Percentiles rank a stretch among this genome's conserved stretches.
Conservation (phyloP, 2,888 invertebrate species). For the Drosophila planitibia region DNA sequence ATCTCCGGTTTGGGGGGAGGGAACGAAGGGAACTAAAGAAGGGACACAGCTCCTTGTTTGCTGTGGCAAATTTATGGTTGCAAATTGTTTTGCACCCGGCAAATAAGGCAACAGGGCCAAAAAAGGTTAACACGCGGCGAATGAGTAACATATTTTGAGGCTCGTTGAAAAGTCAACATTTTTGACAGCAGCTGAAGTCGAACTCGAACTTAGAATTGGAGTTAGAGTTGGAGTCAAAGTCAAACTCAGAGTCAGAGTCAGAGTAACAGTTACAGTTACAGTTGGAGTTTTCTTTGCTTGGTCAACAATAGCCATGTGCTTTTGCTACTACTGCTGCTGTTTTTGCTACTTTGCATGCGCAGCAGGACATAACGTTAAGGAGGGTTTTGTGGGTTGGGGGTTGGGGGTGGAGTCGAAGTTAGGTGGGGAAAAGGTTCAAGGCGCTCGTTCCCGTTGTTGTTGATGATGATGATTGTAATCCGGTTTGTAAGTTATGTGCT, state of each 20-base stretch:
- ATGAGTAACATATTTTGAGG: conserved; percentile 76
- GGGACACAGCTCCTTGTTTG: conserved; percentile 47
- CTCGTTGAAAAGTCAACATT: conserved; percentile 76
- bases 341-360: conserved; percentile 73
- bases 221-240: background rate
- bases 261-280: conserved; percentile 9
- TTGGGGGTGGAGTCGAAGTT: background rate
- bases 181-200: conserved; percentile 25
- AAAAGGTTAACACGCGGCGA: conserved; percentile 73
- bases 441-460: conserved; percentile 54
- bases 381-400: background rate
- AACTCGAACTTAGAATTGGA: background rate
- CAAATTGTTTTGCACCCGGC: conserved; percentile 81
- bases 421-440: conserved; percentile 54
- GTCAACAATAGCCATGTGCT: conserved; percentile 36
- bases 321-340: background rate
- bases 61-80: conserved; percentile 81
- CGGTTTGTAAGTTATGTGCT: conserved; percentile 84
- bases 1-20: conserved; percentile 5
- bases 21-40: background rate
- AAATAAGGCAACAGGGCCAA: conserved; percentile 22
- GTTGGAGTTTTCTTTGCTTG: conserved; percentile 16
- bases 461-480: conserved; percentile 83
- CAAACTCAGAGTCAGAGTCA: background rate
- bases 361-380: conserved; percentile 18